These are phyloP conservation scores for Limnephilus marmoratus DNA, from an alignment of 2,888 invertebrate species.

Conservation along the genomic window DNA sequence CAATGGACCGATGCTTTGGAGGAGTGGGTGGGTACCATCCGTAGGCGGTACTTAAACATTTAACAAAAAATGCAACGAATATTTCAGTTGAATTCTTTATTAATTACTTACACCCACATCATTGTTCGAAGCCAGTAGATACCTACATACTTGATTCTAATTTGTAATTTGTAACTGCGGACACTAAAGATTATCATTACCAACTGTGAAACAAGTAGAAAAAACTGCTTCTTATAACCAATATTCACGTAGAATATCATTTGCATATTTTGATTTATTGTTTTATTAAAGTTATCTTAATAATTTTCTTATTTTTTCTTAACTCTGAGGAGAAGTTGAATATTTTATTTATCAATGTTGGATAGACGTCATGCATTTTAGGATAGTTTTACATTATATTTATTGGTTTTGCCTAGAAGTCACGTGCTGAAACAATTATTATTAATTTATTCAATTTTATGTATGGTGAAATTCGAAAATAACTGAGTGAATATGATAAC, in stretches of 20 bases:
- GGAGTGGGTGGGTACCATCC: constrained; percentile 24
- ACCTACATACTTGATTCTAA: background rate
- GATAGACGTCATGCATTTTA: background rate
- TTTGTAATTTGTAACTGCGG: background rate
- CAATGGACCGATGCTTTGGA: constrained; percentile 8
- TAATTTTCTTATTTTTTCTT: too few species aligned
- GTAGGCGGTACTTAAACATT: constrained; percentile 34
- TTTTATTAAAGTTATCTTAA: background rate
- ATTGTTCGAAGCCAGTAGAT: background rate
- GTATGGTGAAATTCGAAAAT: background rate
- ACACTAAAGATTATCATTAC: background rate
- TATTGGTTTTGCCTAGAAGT: background rate
- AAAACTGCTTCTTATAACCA: background rate
- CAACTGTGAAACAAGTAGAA: background rate
- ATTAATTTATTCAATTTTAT: background rate
- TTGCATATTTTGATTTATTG: constrained; percentile 12
- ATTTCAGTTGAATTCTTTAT: constrained; percentile 18
- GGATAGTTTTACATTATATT: background rate
- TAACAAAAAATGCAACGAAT: constrained; percentile 34
- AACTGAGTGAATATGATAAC: background rate
- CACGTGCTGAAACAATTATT: background rate
- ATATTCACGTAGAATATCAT: background rate
- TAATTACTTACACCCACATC: constrained; percentile 39
- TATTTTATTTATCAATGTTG: background rate
- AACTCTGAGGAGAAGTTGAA: background rate